Percentiles rank a stretch among this genome's conserved stretches.
Conservation (phyloP, 2,797 vertebrate species). For the Craterocephalus amniculus region DNA sequence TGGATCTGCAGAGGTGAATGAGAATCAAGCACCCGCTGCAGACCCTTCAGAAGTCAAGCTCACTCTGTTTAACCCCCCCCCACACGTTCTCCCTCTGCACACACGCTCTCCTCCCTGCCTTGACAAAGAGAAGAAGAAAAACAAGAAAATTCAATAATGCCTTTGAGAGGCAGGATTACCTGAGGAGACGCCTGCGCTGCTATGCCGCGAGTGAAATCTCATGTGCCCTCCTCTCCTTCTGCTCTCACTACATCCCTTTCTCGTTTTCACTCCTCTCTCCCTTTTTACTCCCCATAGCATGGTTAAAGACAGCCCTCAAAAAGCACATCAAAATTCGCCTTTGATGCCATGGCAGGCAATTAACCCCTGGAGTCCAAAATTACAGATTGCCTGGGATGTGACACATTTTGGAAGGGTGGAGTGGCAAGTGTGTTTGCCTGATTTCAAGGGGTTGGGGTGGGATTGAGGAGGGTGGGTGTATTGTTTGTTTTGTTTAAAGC, state of each 20-base stretch:
- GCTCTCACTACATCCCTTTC: conserved; percentile 74
- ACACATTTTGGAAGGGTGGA: conserved; percentile 78
- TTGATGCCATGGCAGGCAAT: conserved; percentile 87
- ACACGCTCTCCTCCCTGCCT: conserved; percentile 73
- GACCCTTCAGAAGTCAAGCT: conserved; percentile 83
- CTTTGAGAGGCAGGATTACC: conserved; percentile 89
- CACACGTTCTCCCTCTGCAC: conserved; percentile 69
- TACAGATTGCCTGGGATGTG: conserved; percentile 82
- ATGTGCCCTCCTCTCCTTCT: conserved; percentile 81
- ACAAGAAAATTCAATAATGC: conserved; percentile 89
- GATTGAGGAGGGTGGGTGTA: conserved; percentile 50
- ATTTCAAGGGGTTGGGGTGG: conserved; percentile 29
- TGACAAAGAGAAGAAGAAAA: conserved; percentile 86
- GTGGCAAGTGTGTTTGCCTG: conserved; percentile 69
- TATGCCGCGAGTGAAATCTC: conserved; percentile 84
- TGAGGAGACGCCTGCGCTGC: conserved; percentile 82
- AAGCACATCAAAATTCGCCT: conserved; percentile 87
- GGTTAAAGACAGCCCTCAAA: conserved; percentile 88
- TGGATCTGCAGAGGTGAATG: conserved; percentile 86
- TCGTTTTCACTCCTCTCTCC: conserved; percentile 70
- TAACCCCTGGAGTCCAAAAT: conserved; percentile 83
- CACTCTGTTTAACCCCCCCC: conserved; percentile 79
- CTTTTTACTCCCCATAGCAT: conserved; percentile 71
- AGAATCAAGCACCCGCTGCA: conserved; percentile 86
- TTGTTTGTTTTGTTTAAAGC: conserved; percentile 81